These are phyloP conservation scores for Myrmophylax atrothorax DNA, from an alignment of 2,113 vertebrate species.

Conservation along the genomic window DNA sequence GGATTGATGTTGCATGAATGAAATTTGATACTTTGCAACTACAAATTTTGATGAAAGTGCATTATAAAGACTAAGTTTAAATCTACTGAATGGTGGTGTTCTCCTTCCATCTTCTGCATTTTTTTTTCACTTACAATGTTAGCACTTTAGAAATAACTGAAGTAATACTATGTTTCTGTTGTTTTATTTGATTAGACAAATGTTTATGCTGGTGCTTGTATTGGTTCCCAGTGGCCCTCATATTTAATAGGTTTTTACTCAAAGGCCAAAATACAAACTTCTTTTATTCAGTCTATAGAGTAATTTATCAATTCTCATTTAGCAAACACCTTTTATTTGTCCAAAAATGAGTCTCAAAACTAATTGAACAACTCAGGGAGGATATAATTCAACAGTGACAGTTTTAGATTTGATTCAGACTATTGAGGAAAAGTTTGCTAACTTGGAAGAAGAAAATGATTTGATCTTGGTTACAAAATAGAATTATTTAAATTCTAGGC, in stretches of 20 bases:
- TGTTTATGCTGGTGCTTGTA: not conserved
- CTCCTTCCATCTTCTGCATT: not conserved
- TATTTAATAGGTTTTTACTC: not conserved
- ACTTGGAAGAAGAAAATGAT: not conserved
- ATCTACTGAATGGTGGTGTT: not conserved
- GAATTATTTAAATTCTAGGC: not conserved
- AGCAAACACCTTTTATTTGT: not conserved
- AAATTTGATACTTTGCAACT: constrained; percentile 59
- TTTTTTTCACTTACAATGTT: not conserved
- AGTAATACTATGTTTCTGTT: not conserved
- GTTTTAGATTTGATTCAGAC: not conserved
- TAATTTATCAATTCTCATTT: not conserved
- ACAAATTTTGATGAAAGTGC: constrained; percentile 50
- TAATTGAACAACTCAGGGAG: not conserved
- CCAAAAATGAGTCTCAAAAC: not conserved
- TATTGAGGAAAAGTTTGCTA: not conserved
- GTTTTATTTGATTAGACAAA: not conserved
- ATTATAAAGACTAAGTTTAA: constrained; percentile 51
- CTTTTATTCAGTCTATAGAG: not conserved
- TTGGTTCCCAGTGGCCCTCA: not conserved
- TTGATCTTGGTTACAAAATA: not conserved
- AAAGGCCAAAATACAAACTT: not conserved
- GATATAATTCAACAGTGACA: not conserved
- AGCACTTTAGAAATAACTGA: not conserved
- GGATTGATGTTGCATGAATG: constrained; percentile 55